Conservation (phyloP, 2,888 invertebrate genomes). For the Amphipyra berbera region DNA sequence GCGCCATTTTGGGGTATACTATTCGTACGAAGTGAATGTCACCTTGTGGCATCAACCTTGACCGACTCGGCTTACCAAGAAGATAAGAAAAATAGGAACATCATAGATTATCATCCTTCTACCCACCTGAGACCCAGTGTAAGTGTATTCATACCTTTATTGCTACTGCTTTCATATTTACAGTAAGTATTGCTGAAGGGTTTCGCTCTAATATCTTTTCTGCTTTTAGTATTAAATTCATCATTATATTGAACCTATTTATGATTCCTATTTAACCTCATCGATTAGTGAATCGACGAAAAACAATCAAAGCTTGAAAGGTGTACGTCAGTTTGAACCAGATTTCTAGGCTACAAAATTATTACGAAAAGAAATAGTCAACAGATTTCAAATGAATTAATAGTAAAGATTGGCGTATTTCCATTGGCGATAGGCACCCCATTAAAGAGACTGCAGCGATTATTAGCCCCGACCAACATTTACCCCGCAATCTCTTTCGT, state of each 20-base stretch:
- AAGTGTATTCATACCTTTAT: background rate
- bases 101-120: background rate
- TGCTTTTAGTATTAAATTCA: too few relatives aligned
- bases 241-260: too few relatives aligned
- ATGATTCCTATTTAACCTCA: too few relatives aligned
- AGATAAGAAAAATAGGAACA: constrained; percentile 1
- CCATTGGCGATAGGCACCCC: constrained; percentile 73
- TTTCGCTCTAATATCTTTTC: background rate
- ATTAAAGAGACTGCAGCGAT: constrained; percentile 73
- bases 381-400: constrained; percentile 45
- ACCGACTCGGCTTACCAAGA: background rate
- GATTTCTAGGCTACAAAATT: background rate
- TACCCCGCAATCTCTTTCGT: constrained; percentile 81
- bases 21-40: constrained; percentile 24
- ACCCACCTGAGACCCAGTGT: background rate
- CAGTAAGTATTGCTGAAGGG: background rate
- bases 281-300: too few relatives aligned
- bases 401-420: constrained; percentile 70
- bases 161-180: background rate
- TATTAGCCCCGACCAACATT: constrained; percentile 73
- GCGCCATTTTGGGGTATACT: constrained; percentile 22
- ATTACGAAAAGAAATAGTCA: background rate
- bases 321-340: background rate
- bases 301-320: too few relatives aligned
- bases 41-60: constrained; percentile 14